A percentile compares a stretch with the other conserved stretches of the same genome.
Evolutionary conservation across 2,888 invertebrate genomes (phyloP).

Genomic region (Cosmorhoe ocellata): DNA sequence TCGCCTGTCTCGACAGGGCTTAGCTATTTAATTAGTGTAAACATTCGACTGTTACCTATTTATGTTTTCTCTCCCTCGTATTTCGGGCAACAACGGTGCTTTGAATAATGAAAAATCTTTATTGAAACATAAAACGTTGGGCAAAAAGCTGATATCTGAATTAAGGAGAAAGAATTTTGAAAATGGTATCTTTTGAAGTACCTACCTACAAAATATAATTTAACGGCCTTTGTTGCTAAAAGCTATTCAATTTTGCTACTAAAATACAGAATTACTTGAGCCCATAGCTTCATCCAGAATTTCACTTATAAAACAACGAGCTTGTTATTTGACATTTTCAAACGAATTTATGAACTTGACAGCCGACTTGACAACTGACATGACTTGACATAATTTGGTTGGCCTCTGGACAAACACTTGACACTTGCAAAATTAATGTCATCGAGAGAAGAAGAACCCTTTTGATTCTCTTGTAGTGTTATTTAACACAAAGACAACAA

Average conservation of each 20-base stretch:
- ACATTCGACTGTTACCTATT: slow-evolving; percentile 4
- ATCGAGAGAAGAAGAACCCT: too few species aligned
- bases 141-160: background rate
- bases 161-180: background rate
- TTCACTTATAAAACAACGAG: too few species aligned
- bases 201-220: background rate
- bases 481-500: too few species aligned
- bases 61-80: slow-evolving; percentile 3
- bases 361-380: too few species aligned
- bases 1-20: background rate
- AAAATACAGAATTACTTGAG: background rate
- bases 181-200: background rate
- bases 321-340: too few species aligned
- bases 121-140: slow-evolving; percentile 1
- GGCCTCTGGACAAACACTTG: too few species aligned
- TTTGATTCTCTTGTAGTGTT: too few species aligned
- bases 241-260: too few species aligned
- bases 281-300: background rate
- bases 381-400: too few species aligned
- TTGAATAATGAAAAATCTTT: slow-evolving; percentile 2
- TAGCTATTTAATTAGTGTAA: slow-evolving; percentile 6
- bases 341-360: too few species aligned
- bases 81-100: slow-evolving; percentile 3
- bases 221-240: too few species aligned
- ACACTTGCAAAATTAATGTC: too few species aligned